Evolutionary conservation across 1,140 invertebrate species (phyloP), one percentile per base, ranked within the genome.

Genomic region (Micrasema minimum): DNA sequence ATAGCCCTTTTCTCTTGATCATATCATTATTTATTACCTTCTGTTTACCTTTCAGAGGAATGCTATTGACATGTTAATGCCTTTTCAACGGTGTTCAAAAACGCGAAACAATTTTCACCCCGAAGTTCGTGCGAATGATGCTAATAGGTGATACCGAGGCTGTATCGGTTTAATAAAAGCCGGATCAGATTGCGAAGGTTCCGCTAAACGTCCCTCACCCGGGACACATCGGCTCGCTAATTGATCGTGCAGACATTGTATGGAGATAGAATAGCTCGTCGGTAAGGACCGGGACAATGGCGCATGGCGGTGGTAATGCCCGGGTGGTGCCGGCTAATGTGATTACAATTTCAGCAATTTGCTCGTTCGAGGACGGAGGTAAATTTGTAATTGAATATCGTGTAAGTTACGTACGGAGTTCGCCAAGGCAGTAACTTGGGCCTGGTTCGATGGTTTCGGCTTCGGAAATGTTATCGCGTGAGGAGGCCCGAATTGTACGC

Each of bases 311-410:
- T 62, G 55, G 67, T 69, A 73, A 69, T 69, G 67, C 43, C 48
- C 37, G 41, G 72, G 69, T 69, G 62, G 67, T 67, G 16, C 61
- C 22, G 22, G 72, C 61, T 73, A 70, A 73, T 73, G 72, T 73
- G 62, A 73, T 73, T 70, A 73, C 67, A 69, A 73, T 73, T 73
- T 69, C 61, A 37, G 51, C 67, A 69, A 68, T 68, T 72, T 64
- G 59, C 66, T 48, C 38, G 57, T 41, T 31, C 37, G 71, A 35
- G 46, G 66, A 50, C 16, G 38, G 65, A 66, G 46, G 48, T 66
- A 61, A 72, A 66, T 66, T 72, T 66, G 50, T 72, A 71, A 71
- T 71, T 65, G 69, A 71, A 71, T 71, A 71, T 57, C 35, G 69
- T 46, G 14, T 61, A 37, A 43, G 69, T 55, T 57, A 50, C 26